Evolutionary conservation across 2,113 vertebrate species (phyloP).

Genomic region (Hemiprocne comata): DNA sequence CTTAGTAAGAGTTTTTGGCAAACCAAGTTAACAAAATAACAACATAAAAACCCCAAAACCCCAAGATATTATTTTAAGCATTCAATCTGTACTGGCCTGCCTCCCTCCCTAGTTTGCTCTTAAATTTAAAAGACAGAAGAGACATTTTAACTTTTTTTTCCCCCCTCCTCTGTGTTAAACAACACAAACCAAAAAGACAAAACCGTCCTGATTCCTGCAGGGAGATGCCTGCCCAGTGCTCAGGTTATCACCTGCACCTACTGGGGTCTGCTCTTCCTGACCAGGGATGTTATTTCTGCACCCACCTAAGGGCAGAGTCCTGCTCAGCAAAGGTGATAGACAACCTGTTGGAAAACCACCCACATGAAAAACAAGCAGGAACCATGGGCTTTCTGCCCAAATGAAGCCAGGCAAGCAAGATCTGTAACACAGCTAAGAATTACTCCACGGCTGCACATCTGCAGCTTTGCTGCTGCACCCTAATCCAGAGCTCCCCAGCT

Average conservation of each 20-base stretch:
- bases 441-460: neutral
- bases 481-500: neutral
- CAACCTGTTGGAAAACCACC: neutral
- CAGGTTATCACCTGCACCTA: neutral
- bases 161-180: neutral
- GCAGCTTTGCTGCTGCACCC: neutral
- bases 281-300: neutral
- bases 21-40: neutral
- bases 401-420: neutral
- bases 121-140: neutral
- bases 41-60: neutral
- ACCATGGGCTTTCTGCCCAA: neutral
- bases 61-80: neutral
- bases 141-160: neutral
- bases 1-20: conserved; percentile 30
- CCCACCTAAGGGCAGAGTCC: neutral
- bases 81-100: neutral
- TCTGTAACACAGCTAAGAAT: neutral
- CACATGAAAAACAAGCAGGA: neutral
- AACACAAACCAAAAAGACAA: neutral
- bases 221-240: neutral
- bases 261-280: neutral
- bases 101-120: neutral
- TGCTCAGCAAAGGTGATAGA: neutral
- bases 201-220: neutral